These are phyloP conservation scores for Elymnias hypermnestra DNA, from an alignment of 1,140 invertebrate species.

Conservation along the genomic window DNA sequence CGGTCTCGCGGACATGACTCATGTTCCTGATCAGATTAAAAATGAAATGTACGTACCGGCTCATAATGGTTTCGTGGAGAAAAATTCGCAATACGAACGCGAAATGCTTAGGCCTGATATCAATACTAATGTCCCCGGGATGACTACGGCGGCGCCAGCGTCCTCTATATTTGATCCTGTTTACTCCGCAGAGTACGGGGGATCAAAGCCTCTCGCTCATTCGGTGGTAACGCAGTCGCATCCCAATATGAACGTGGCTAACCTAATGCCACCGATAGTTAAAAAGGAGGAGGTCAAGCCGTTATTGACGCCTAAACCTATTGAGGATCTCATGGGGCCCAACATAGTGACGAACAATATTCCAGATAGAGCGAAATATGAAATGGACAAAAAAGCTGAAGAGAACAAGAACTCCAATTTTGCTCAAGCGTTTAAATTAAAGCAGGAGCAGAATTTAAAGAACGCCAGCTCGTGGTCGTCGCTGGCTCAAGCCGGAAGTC, in stretches of 20 bases:
- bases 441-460: conserved; percentile 86
- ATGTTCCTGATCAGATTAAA: conserved; percentile 57
- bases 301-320: conserved; percentile 77
- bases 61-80: conserved; percentile 76
- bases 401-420: conserved; percentile 78
- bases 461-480: conserved; percentile 96
- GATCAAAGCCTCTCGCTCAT: conserved; percentile 51
- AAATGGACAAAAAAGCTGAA: conserved; percentile 69
- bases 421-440: conserved; percentile 81
- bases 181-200: conserved; percentile 64
- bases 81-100: conserved; percentile 48
- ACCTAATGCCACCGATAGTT: conserved; percentile 68
- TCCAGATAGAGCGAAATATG: conserved; percentile 58
- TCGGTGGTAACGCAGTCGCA: conserved; percentile 73
- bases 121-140: conserved; percentile 68
- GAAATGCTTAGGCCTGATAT: conserved; percentile 48
- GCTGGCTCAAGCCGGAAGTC: conserved; percentile 87
- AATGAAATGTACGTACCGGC: conserved; percentile 54
- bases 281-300: conserved; percentile 78
- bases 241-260: conserved; percentile 60
- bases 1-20: conserved; percentile 61
- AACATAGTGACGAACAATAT: conserved; percentile 70
- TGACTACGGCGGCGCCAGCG: conserved; percentile 75
- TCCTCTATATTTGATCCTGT: conserved; percentile 82
- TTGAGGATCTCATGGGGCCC: conserved; percentile 78